phyloP scores from a whole-genome alignment of 2,797 vertebrate genomes.

The Periparus ater region DNA sequence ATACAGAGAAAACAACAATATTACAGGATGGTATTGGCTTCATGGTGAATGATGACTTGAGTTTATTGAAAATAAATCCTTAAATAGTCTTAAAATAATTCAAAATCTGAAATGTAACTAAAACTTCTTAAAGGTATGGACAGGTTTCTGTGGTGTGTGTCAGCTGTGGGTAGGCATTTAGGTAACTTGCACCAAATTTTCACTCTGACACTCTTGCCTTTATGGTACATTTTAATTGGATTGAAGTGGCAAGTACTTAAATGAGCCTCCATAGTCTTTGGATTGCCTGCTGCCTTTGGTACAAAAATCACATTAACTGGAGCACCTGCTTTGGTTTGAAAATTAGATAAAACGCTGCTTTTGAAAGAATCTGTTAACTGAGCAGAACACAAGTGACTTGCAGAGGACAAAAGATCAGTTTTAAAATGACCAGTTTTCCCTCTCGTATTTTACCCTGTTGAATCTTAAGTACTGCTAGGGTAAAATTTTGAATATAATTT shows the following conservation, averaged over 20 bases:
- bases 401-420: background rate
- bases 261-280: background rate
- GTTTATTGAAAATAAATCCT: background rate
- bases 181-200: background rate
- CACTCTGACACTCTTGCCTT: background rate
- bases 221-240: background rate
- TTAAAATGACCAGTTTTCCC: background rate
- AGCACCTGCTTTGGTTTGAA: background rate
- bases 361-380: background rate
- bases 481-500: background rate
- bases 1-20: background rate
- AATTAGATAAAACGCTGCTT: background rate
- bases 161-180: background rate
- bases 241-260: constrained; percentile 34
- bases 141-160: background rate
- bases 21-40: background rate
- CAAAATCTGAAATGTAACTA: background rate
- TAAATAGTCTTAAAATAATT: background rate
- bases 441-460: background rate
- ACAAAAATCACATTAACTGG: background rate
- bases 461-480: background rate
- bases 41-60: background rate
- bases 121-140: background rate
- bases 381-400: background rate
- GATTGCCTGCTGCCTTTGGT: background rate